Base-by-base conservation (phyloP, 2,113 vertebrate genomes). In the Rhinopomastus cyanomelas region DNA sequence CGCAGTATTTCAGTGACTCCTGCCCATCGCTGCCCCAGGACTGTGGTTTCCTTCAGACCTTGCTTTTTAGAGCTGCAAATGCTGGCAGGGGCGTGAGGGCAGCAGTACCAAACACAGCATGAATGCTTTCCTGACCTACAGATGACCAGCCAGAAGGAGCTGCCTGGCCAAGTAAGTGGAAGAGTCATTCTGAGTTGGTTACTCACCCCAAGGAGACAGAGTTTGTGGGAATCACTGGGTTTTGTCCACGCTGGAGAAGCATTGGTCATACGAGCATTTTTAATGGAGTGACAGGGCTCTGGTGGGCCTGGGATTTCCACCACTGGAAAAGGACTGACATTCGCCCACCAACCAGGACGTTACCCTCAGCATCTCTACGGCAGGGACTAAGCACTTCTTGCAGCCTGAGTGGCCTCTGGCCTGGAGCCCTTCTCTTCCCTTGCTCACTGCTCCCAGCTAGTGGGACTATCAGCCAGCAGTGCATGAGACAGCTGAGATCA, bases 111-210 rank as follows among this genome's bases (percentile, higher is more conserved):
- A 81, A 56, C 0, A 2, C 12, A 37, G 48, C 48, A 51, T 26
- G 49, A 39, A 61, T 2, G 1, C 62, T 46, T 89, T 65, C 55
- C 82, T 29, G 48, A 42, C 5, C 8, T 5, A 46, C 11, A 25
- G 32, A 29, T 26, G 25, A 57, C 13, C 0, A 0, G 7, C 0
- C 20, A 25, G 72, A 46, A 88, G 26, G 21, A 61, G 68, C 37
- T 27, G 65, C 53, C 44, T 78, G 46, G n/a, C 23, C 56, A n/a
- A 86, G 30, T 32, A 32, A 6, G 11, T 34, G 42, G n/a, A 78
- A 87, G 20, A 16, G 34, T 62, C 34, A 17, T 85, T 67, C 44
- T 73, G 48, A 83, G 27, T 42, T 39, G n/a, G 12, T 62, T 85
- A 46, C 34, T 64, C 71, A 77, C 71, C 46, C 57, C 39, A 44